These are phyloP conservation scores for Coregonus clupeaformis DNA, from an alignment of 2,113 vertebrate genomes.

Conservation along the genomic window DNA sequence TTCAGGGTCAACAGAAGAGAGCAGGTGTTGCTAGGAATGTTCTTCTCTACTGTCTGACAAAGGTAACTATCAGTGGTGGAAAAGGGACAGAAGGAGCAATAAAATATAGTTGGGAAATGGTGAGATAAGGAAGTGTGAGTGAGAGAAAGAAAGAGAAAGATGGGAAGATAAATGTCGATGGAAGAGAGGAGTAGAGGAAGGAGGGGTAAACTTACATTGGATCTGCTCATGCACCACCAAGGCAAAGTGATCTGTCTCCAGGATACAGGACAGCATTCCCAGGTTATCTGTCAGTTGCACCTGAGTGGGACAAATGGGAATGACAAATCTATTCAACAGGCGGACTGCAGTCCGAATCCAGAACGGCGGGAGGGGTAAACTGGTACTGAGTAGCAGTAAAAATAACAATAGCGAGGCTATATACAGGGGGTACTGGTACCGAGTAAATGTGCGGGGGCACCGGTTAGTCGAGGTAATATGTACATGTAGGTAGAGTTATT, in stretches of 20 bases:
- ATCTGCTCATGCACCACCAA: conserved; percentile 93
- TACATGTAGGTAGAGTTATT: no score
- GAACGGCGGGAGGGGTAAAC: no score
- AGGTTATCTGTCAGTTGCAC: conserved; percentile 84
- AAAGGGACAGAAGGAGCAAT: no score
- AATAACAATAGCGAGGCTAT: no score
- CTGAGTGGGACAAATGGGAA: conserved; percentile 56
- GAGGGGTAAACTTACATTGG: conserved; percentile 80
- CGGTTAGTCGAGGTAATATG: no score
- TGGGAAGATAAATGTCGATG: background rate
- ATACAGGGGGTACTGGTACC: no score
- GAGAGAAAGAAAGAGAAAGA: background rate
- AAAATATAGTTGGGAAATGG: no score
- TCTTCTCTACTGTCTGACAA: conserved; percentile 1
- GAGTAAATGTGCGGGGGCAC: no score
- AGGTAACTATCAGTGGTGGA: background rate
- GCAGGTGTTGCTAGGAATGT: background rate
- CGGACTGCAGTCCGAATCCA: no score
- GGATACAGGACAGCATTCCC: conserved; percentile 85
- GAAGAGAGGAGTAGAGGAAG: conserved; percentile 43
- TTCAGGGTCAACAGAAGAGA: background rate
- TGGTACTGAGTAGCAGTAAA: no score
- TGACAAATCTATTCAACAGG: no score
- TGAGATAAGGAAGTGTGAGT: conserved; percentile 52
- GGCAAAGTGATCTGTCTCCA: conserved; percentile 92